Base-by-base conservation (phyloP, 2,888 invertebrate genomes). In the Pachydiplax longipennis region DNA sequence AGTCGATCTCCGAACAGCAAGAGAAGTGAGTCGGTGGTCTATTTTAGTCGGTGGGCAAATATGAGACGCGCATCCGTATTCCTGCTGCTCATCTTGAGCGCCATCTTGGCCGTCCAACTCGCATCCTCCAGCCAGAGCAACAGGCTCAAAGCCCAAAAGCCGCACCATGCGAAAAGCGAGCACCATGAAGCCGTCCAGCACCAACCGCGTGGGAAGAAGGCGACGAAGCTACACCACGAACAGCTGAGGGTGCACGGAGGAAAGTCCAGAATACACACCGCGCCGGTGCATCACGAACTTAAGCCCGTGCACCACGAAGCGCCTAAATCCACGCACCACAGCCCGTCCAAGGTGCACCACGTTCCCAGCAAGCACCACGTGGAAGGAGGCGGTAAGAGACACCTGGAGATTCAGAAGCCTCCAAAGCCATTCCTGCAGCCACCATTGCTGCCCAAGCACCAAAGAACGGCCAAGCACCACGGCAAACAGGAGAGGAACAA, bases 371-470 rank as follows among this genome's bases (percentile, higher is more conserved):
- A 83, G 82, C 53, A 83, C 82, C 87, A 87, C 40, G 58, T 37
- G 18, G 15, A n/a, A n/a, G 87, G 61, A 12, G 87, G 61, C 6
- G 61, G 61, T 12, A 87, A 87, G 61, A 35, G 87, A 22, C 61
- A 61, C 2, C 37, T 87, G 40, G 87, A 87, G 87, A 61, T 58
- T 18, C 87, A 87, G 61, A 87, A 87, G 61, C 87, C 87, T 2
- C 87, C 87, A 0, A 87, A 87, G 37, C 87, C 87, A 4, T 87
- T 87, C 65, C 87, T 87, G 22, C 87, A 87, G 37, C 87, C 87
- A 0, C 87, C 87, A 1, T 53, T 65, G 35, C 0, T 87, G 8
- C 61, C 61, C 37, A 87, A 87, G 37, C 87, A 87, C 87, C 58
- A 58, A 13, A 25, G 31, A 31, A 25, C 73, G 13, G 73, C 13